Base-by-base conservation (phyloP, 2,797 vertebrate species). In the Neostethus bicornis region DNA sequence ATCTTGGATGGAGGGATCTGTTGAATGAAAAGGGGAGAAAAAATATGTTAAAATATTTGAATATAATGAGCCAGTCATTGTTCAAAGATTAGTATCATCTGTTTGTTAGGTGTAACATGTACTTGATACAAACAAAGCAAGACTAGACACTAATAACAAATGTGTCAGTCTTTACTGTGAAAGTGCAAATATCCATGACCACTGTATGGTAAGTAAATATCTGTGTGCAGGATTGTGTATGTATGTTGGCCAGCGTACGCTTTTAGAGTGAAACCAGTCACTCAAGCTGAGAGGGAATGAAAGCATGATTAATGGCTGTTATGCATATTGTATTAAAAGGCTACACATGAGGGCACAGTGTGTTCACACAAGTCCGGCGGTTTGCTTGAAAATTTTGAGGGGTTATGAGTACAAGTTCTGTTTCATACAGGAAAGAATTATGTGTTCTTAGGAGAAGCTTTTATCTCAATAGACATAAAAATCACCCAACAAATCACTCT, bases 401-500 rank as follows among this genome's bases (percentile, higher is more conserved):
- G 52, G 61, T 51, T 49, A 37, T 16, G 31, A 50, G 34, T 0
- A 1, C 31, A 68, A 25, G 46, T 69, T 61, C 72, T 46, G 48
- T 32, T 42, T n/a, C 57, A 41, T 41, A 58, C 56, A n/a, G 20
- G n/a, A 54, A 19, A 37, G 66, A 68, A 77, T 68, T 56, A 65
- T 56, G 28, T 56, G 50, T 39, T 67, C 49, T 68, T 62, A 57
- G 20, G 24, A 60, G 53, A 60, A 57, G 60, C 57, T 58, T 73
- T 74, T 42, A 45, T 77, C 52, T 79, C 71, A 70, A 72, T 70
- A 67, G 54, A 45, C 47, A 63, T 47, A 66, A n/a, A 59, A 74
- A 77, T 79, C 73, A 75, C 35, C 51, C 62, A 49, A 45, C 53
- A 70, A 73, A 75, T 76, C 54, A 46, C 52, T 75, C 54, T 74